Evolutionary conservation across 1,140 invertebrate species (phyloP), one percentile per base, ranked within the genome.

Genomic region (Neodiprion fabricii): DNA sequence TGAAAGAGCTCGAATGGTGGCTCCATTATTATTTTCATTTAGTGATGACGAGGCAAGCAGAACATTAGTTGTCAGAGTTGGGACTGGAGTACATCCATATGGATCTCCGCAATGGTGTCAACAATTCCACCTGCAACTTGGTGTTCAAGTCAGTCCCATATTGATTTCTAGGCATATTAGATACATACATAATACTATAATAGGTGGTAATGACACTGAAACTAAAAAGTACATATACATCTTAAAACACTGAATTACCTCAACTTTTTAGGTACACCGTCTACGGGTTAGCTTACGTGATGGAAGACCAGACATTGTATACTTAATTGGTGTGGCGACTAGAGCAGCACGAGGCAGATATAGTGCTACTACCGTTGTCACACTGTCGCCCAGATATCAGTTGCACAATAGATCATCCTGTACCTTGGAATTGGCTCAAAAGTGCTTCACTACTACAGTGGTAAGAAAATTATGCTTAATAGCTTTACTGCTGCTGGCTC

Each of bases 1-100:
- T 83, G 98, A 99, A 89, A 91, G 94, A 70, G 98, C 97, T 0
- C 90, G 97, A 78, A 95, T 96, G 92, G 93, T 97, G 28, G 92
- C 94, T 53, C 98, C 98, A n/a, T 89, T 99, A 11, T 90, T 99
- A 69, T 99, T 99, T 87, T 96, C 95, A 71, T 98, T 98, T 85
- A 92, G 95, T 7, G 97, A 99, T 83, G 93, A 93, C 28, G 96
- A 98, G 83, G 93, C 92, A 9, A 93, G 92, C 72, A 87, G 89
- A 7, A 88, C 90, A 9, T 73, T 91, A 5, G 84, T 89, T 4
- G 85, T 91, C 8, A 90, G 96, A 75, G 91, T 98, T 9, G 96
- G 96, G 9, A 92, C 89, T 71, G 90, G 90, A 21, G 86, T 95
- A 12, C 92, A 94, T 84, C 84, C 86, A 9, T 89, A 93, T 71